Evolutionary conservation across 2,888 invertebrate species (phyloP).

Genomic region (Petrolisthes cinctipes): DNA sequence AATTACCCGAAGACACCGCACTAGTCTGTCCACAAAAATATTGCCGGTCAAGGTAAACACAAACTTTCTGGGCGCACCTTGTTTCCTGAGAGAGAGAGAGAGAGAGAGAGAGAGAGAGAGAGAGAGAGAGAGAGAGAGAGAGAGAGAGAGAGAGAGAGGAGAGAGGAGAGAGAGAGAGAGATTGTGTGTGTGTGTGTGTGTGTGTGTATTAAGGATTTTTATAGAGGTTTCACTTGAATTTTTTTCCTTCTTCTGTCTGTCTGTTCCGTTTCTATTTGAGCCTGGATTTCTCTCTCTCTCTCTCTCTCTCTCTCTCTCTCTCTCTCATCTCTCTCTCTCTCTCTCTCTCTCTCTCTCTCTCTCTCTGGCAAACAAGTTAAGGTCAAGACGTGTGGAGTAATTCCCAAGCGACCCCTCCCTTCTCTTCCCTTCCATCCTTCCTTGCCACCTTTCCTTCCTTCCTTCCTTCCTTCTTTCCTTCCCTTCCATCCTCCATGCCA

Average conservation of each 20-base stretch:
- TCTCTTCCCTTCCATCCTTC: not conserved
- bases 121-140: not conserved
- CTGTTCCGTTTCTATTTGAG: not conserved
- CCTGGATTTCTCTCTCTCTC: not conserved
- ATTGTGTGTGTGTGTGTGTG: too few relatives aligned
- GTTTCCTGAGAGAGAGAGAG: not conserved
- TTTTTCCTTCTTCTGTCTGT: not conserved
- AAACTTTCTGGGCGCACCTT: too few relatives aligned
- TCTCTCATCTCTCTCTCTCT: not conserved
- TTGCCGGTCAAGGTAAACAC: too few relatives aligned
- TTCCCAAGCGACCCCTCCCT: too few relatives aligned
- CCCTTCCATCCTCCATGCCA: not conserved
- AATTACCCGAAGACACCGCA: too few relatives aligned
- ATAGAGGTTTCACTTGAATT: too few relatives aligned
- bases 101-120: not conserved
- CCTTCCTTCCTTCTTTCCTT: not conserved
- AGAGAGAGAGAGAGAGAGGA: not conserved
- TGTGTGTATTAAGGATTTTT: too few relatives aligned
- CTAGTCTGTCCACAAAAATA: too few relatives aligned
- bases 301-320: conserved; percentile 8
- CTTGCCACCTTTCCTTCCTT: not conserved
- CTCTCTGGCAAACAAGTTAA: not conserved
- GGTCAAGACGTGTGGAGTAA: too few relatives aligned
- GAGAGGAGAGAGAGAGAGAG: not conserved
- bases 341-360: not conserved